A percentile compares a stretch with the other conserved stretches of the same genome.
These are phyloP conservation scores for Drosophila kanekoi DNA, from an alignment of 2,888 invertebrate species.

Conservation along the genomic window DNA sequence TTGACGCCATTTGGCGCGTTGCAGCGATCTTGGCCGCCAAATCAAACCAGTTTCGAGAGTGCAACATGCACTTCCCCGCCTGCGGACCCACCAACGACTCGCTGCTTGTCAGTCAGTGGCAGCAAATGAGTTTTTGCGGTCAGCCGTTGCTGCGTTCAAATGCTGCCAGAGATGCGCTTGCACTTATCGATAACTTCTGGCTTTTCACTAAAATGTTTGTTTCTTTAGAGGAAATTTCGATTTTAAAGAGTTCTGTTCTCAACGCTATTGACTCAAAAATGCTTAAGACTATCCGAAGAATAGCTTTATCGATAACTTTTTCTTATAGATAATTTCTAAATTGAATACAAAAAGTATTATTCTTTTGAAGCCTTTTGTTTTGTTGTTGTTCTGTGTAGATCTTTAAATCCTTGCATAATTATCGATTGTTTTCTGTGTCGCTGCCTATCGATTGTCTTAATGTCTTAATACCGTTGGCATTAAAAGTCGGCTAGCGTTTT, in stretches of 20 bases:
- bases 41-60: constrained; percentile 61
- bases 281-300: no score
- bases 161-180: constrained; percentile 2
- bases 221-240: no score
- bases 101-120: constrained; percentile 14
- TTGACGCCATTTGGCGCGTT: constrained; percentile 27
- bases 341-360: no score
- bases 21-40: constrained; percentile 42
- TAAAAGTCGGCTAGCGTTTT: constrained; percentile 7
- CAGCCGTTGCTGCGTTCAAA: constrained; percentile 7
- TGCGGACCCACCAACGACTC: background rate
- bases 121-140: constrained; percentile 69
- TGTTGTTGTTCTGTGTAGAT: background rate
- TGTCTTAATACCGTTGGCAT: background rate
- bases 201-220: background rate
- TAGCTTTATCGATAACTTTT: background rate
- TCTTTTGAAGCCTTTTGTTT: background rate
- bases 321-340: no score
- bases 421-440: background rate
- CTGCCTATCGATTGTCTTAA: background rate
- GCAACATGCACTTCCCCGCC: constrained; percentile 11
- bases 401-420: background rate
- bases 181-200: constrained; percentile 17
- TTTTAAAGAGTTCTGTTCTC: no score
- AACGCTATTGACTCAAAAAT: no score